Evolutionary conservation across 2,888 invertebrate species (phyloP), one percentile per base, ranked within the genome.

Genomic region (Entomobrya proxima): DNA sequence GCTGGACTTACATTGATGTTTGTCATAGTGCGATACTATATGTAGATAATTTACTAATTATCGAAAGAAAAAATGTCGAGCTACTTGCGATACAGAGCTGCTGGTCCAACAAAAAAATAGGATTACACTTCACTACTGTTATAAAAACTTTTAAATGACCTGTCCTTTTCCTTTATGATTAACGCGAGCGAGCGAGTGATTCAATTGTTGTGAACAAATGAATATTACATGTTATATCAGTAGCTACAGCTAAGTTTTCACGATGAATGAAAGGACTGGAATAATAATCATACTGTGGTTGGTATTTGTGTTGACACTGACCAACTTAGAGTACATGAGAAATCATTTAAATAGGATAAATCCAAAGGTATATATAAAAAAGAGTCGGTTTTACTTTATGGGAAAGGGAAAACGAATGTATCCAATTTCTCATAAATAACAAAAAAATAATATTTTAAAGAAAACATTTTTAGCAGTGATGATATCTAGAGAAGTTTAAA

Each of bases 291-390:
- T 40, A 15, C 15, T 40, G 44, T 58, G 18, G 74, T 50, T 74
- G 50, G 74, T 64, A 9, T 74, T 52, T 47, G 74, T 74, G 74
- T 74, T 74, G 74, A 74, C 74, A 74, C 74, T 74, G 74, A 74
- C 67, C 67, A 69, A 40, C 74, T 52, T 32, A 32, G 44, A 35
- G 32, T 32, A 13, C 18, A 64, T 35, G 64, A n/a, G 37, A 37
- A 40, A 64, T 61, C 32, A 21, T 35, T n/a, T n/a, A 64, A 7
- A 61, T 30, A 61, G 11, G n/a, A 61, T n/a, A 35, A 64, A 64
- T 35, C 32, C n/a, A n/a, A n/a, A n/a, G n/a, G n/a, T n/a, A n/a
- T n/a, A n/a, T n/a, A n/a, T 21, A 18, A 27, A 55, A 55, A 11
- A 27, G 2, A 1, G 27, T 7, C 7, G 27, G 4, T 55, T 55